Evolutionary conservation across 1,140 invertebrate genomes (phyloP).

Genomic region (Linepithema humile): DNA sequence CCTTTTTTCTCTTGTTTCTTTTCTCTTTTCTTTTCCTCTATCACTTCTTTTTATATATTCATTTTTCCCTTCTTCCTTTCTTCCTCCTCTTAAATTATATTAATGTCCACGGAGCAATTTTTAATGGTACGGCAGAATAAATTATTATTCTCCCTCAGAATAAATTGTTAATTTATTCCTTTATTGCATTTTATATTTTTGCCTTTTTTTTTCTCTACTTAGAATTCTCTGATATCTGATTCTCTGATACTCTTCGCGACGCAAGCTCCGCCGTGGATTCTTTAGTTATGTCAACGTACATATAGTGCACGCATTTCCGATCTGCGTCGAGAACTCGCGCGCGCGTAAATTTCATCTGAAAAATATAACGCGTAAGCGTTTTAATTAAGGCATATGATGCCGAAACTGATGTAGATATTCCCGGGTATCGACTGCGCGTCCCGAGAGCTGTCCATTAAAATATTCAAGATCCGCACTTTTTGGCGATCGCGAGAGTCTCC

Average conservation of each 20-base stretch:
- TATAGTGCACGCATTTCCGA: conserved; percentile 5
- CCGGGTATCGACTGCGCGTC: conserved; percentile 45
- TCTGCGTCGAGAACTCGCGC: conserved; percentile 9
- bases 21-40: background rate
- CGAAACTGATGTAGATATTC: conserved; percentile 44
- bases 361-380: conserved; percentile 59
- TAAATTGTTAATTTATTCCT: conserved; percentile 38
- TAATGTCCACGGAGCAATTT: conserved; percentile 25
- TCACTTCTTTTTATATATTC: conserved; percentile 22
- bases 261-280: background rate
- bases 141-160: conserved; percentile 36
- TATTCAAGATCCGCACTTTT: conserved; percentile 59
- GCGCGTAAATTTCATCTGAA: conserved; percentile 25
- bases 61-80: background rate
- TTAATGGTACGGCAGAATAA: conserved; percentile 34
- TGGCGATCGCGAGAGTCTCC: conserved; percentile 35
- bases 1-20: background rate
- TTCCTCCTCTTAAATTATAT: conserved; percentile 30
- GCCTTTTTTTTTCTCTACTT: background rate
- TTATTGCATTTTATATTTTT: conserved; percentile 18
- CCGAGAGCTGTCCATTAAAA: conserved; percentile 56
- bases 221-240: background rate
- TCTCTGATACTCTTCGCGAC: background rate
- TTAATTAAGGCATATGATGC: conserved; percentile 61
- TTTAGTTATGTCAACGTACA: background rate